A percentile compares a stretch with the other conserved stretches of the same genome.
Conservation (phyloP, 2,113 vertebrate species). For the Cricetomys ansorgei region DNA sequence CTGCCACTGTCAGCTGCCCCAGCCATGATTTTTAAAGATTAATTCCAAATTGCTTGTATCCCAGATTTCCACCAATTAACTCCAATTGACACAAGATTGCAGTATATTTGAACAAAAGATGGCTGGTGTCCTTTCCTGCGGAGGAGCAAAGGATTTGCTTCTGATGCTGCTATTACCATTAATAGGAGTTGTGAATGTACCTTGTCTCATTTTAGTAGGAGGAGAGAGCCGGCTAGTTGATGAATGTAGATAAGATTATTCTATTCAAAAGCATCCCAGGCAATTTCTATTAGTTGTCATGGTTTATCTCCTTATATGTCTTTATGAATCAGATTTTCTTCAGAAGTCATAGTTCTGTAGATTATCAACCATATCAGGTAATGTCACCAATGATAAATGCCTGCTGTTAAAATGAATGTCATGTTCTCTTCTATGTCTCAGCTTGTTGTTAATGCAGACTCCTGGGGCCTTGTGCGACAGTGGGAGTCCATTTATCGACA, state of each 20-base stretch:
- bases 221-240: slow-evolving; percentile 64
- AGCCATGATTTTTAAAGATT: slow-evolving; percentile 39
- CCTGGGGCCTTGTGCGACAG: slow-evolving; percentile 75
- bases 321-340: slow-evolving; percentile 79
- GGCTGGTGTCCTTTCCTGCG: background rate
- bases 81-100: slow-evolving; percentile 4
- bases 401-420: slow-evolving; percentile 84
- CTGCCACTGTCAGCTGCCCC: background rate
- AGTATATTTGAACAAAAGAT: slow-evolving; percentile 25
- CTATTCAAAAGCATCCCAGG: slow-evolving; percentile 71
- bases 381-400: slow-evolving; percentile 80
- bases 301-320: slow-evolving; percentile 74
- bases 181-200: slow-evolving; percentile 57
- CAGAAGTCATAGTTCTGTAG: slow-evolving; percentile 76
- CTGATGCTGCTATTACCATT: slow-evolving; percentile 49
- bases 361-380: slow-evolving; percentile 78
- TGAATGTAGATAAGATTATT: slow-evolving; percentile 77
- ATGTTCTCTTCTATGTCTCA: slow-evolving; percentile 76
- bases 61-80: slow-evolving; percentile 47
- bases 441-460: slow-evolving; percentile 82
- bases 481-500: slow-evolving; percentile 83
- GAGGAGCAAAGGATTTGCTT: slow-evolving; percentile 66
- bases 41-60: slow-evolving; percentile 55
- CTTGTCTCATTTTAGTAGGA: slow-evolving; percentile 62
- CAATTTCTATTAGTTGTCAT: slow-evolving; percentile 73